Evolutionary conservation across 1,140 invertebrate species (phyloP).

Genomic region (Andricus grossulariae): DNA sequence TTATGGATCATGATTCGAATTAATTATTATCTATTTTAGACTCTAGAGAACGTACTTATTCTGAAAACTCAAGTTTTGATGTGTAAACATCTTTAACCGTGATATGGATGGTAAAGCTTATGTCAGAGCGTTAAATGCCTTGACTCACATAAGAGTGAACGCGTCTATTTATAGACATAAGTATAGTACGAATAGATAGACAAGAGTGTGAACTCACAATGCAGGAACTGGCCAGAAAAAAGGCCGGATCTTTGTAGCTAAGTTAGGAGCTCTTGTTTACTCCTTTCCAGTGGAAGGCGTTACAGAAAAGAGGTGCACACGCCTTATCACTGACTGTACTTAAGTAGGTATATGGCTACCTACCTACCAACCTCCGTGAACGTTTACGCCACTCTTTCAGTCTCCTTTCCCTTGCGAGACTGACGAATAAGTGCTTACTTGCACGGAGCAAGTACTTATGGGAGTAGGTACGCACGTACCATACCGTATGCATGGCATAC

Average conservation of each 20-base stretch:
- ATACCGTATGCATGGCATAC: slow-evolving; percentile 40
- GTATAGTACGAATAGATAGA: no score
- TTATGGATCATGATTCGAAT: no score
- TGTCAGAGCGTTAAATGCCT: no score
- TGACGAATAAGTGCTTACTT: slow-evolving; percentile 46
- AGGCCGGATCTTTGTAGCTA: not conserved
- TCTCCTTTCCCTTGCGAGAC: slow-evolving; percentile 42
- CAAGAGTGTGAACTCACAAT: no score
- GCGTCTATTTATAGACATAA: no score
- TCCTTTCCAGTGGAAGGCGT: slow-evolving; percentile 14
- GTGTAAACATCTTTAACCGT: no score
- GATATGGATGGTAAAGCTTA: no score
- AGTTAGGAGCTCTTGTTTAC: slow-evolving; percentile 5
- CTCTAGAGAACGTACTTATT: no score
- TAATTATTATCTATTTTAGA: no score
- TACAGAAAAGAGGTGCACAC: slow-evolving; percentile 34
- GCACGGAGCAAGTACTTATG: slow-evolving; percentile 45
- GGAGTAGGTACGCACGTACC: not conserved
- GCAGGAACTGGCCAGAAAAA: no score
- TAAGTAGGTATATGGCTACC: slow-evolving; percentile 37
- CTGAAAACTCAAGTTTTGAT: no score
- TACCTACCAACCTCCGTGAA: slow-evolving; percentile 39
- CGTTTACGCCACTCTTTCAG: slow-evolving; percentile 42
- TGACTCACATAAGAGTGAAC: no score
- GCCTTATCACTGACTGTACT: slow-evolving; percentile 48